Evolutionary conservation across 2,888 invertebrate genomes (phyloP).

Genomic region (Nomada fabriciana): DNA sequence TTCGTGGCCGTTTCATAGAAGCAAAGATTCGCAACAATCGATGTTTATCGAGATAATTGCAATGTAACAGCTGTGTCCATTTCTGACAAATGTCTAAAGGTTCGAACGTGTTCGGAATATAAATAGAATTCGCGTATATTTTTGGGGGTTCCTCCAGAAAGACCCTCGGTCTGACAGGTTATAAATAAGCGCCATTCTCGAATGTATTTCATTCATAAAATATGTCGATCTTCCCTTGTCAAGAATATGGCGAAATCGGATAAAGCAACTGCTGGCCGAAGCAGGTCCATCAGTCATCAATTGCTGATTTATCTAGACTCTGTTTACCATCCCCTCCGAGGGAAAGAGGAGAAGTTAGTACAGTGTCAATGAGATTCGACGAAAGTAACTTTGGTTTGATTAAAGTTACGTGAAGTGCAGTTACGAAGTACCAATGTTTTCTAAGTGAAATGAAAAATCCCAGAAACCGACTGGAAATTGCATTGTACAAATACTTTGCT

Average conservation of each 20-base stretch:
- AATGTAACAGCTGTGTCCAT: neutral
- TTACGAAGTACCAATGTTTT: too few relatives aligned
- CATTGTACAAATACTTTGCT: neutral
- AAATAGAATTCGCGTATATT: slow-evolving; percentile 40
- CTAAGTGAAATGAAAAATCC: too few relatives aligned
- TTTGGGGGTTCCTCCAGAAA: neutral
- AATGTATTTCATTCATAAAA: slow-evolving; percentile 26
- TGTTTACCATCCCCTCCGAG: neutral
- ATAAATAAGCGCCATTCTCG: slow-evolving; percentile 19
- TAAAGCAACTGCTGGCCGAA: neutral
- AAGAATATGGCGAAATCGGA: neutral
- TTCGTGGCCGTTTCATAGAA: too few relatives aligned
- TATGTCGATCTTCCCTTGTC: slow-evolving; percentile 12
- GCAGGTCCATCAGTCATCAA: slow-evolving; percentile 2
- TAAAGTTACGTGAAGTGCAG: too few relatives aligned
- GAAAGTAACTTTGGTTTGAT: neutral
- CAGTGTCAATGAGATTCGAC: neutral
- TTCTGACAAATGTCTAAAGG: neutral
- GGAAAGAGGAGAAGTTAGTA: neutral
- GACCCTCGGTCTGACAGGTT: neutral
- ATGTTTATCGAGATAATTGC: slow-evolving; percentile 32
- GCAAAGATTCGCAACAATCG: neutral
- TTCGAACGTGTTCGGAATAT: slow-evolving; percentile 10
- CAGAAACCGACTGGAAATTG: too few relatives aligned
- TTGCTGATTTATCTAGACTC: slow-evolving; percentile 14